Evolutionary conservation across 64 coral and sea anemone species (phyloP).

Genomic region (Porites lutea): DNA sequence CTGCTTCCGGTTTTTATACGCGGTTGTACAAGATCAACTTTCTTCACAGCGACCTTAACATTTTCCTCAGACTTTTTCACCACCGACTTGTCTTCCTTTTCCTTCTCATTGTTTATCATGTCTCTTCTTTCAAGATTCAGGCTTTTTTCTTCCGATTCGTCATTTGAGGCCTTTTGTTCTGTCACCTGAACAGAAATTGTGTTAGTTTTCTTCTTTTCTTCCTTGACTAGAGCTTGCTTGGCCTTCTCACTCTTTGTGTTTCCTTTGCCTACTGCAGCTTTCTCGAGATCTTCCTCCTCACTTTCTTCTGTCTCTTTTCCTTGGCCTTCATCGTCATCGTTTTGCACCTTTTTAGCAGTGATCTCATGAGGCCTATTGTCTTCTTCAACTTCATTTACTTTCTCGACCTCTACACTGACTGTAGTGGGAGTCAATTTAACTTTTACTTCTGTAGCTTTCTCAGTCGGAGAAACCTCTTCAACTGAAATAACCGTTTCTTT

Average conservation of each 20-base stretch:
- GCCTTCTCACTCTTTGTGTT: not conserved
- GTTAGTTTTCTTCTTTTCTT: not conserved
- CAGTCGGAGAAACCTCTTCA: too few species aligned
- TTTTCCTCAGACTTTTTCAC: not conserved
- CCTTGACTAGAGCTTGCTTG: not conserved
- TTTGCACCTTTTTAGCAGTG: not conserved
- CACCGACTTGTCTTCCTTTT: not conserved
- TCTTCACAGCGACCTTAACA: not conserved
- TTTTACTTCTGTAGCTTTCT: too few species aligned
- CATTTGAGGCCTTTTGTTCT: not conserved
- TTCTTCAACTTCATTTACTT: not conserved
- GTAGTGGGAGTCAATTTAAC: too few species aligned
- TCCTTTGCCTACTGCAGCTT: not conserved
- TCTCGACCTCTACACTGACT: too few species aligned
- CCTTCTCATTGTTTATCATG: not conserved
- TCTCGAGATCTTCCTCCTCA: constrained; percentile 8
- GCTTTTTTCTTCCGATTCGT: not conserved
- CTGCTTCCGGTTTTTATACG: too few species aligned
- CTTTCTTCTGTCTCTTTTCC: not conserved
- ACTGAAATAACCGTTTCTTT: too few species aligned
- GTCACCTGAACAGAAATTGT: not conserved
- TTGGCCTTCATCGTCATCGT: not conserved
- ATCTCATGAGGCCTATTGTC: not conserved
- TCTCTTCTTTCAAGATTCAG: too few species aligned
- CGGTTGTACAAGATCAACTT: not conserved